Conservation (phyloP, 2,888 invertebrate species). For the Entomobrya proxima region DNA sequence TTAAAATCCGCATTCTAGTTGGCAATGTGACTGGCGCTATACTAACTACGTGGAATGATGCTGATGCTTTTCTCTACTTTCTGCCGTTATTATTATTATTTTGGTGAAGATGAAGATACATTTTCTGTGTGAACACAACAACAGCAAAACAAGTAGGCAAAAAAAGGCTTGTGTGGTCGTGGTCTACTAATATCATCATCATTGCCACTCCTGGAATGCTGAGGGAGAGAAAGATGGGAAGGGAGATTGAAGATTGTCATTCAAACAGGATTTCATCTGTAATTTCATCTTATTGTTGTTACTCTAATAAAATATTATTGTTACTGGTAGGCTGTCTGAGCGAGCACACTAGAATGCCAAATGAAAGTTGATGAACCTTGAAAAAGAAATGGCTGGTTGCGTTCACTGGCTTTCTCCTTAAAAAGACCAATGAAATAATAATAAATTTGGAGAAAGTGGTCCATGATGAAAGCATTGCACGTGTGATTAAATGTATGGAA, state of each 20-base stretch:
- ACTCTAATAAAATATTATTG: conserved; percentile 11
- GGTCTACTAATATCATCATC: not conserved
- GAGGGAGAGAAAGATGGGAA: too few species aligned
- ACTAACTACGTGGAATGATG: too few species aligned
- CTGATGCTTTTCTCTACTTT: not conserved
- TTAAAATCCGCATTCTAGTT: conserved; percentile 26
- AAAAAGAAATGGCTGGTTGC: too few species aligned
- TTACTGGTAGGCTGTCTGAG: too few species aligned
- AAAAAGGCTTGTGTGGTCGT: not conserved
- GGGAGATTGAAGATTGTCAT: conserved; percentile 15
- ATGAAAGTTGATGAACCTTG: too few species aligned
- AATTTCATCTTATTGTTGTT: conserved; percentile 5
- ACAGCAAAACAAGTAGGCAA: not conserved
- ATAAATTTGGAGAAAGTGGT: too few species aligned
- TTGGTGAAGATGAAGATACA: not conserved
- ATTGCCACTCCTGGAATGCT: not conserved
- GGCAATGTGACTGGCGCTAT: not conserved
- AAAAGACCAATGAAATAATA: too few species aligned
- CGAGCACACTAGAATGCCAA: too few species aligned
- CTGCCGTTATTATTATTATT: too few species aligned
- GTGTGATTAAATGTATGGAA: too few species aligned
- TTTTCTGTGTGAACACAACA: not conserved
- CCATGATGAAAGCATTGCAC: too few species aligned
- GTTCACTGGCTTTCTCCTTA: too few species aligned
- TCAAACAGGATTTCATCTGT: conserved; percentile 28